Conservation (phyloP, 2,113 vertebrate genomes). For the Accipiter cooperii region DNA sequence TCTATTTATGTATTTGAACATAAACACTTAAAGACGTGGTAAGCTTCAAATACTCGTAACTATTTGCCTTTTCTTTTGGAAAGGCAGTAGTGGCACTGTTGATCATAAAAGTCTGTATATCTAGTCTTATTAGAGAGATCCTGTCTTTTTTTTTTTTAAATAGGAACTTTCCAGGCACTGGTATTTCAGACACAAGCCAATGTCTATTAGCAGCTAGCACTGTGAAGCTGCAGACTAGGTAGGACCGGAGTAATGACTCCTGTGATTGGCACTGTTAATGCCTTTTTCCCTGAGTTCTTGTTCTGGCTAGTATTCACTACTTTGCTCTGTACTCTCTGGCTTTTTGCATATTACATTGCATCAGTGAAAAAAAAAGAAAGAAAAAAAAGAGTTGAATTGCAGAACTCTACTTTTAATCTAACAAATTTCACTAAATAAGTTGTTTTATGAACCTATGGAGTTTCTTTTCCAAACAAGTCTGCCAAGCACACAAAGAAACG, state of each 20-base stretch:
- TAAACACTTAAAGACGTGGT: not conserved
- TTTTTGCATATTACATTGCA: not conserved
- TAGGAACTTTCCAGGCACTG: not conserved
- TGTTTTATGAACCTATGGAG: not conserved
- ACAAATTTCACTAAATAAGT: not conserved
- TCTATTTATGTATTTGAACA: not conserved
- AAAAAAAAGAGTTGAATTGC: not conserved
- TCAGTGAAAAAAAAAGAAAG: not conserved
- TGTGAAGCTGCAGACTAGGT: not conserved
- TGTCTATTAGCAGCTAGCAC: not conserved
- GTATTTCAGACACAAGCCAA: not conserved
- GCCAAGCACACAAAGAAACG: not conserved
- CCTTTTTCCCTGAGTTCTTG: not conserved
- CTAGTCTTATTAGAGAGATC: not conserved
- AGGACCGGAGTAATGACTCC: not conserved
- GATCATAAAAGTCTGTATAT: not conserved
- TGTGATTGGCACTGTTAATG: constrained; percentile 12
- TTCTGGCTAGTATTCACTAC: not conserved
- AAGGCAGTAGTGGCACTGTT: not conserved
- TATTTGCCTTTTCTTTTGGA: not conserved
- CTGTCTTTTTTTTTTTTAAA: not conserved
- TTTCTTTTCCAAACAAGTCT: not conserved
- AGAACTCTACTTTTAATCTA: not conserved
- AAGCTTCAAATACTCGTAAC: not conserved
- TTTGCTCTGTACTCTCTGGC: not conserved